Base-by-base conservation (phyloP, 2,888 invertebrate species). In the Acronicta alni region DNA sequence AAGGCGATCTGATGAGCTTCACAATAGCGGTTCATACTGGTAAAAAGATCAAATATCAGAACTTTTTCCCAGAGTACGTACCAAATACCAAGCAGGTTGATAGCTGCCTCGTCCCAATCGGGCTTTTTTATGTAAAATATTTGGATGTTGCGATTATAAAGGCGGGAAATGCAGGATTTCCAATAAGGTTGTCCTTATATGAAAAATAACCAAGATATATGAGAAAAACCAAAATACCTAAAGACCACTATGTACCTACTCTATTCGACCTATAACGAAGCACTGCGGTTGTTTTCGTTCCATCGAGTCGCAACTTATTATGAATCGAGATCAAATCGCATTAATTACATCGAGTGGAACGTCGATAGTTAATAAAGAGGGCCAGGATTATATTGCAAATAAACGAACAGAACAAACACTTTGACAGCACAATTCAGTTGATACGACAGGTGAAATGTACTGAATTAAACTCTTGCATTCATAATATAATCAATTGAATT, bases 261-360 rank as follows among this genome's bases (percentile, higher is more conserved):
- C 32, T n/a, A 71, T 65, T 67, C 48, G 56, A 51, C 54, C 43
- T 15, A 49, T 41, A 59, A 64, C 46, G 54, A 56, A 67, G 59
- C 39, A 44, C 46, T 41, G 57, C 41, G 18, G 20, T 61, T 18
- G 47, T 49, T 58, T 67, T 62, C 43, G 23, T 49, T 49, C 46
- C 43, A 53, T 56, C 46, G 59, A 67, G 54, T 62, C 53, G 48
- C 56, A 62, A 57, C 32, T 59, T 67, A 72, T 75, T 77, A 68
- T 72, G 62, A 77, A 73, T 69, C 61, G 66, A 74, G 70, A 80
- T 75, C 63, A 57, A 77, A 80, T 74, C 72, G 67, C 58, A 76
- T 73, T 76, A 72, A 77, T 77, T 80, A 75, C 66, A 72, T 74
- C 51, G 66, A 79, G 66, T 59, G 65, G 67, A 71, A 71, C 71